phyloP scores from a whole-genome alignment of 64 coral and sea anemone species.

The Astreopora myriophthalma region DNA sequence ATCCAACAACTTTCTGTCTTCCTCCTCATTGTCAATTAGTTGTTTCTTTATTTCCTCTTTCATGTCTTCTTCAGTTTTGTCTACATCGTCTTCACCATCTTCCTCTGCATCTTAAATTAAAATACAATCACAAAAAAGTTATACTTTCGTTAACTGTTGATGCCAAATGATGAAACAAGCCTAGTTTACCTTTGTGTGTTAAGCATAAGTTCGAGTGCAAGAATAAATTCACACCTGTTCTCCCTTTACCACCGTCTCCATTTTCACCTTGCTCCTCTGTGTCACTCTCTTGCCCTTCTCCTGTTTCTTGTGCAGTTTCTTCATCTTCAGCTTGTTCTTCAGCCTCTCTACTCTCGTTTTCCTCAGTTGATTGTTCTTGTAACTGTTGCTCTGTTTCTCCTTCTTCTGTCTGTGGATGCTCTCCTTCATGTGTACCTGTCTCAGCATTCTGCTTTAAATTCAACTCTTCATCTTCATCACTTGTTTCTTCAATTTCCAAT shows the following conservation, averaged over 20 bases:
- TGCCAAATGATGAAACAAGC: no score
- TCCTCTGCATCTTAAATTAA: not conserved
- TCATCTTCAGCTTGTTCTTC: not conserved
- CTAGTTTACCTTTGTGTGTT: no score
- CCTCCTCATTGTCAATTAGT: constrained; percentile 33
- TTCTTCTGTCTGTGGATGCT: constrained; percentile 2
- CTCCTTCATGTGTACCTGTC: not conserved
- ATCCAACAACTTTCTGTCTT: constrained; percentile 66
- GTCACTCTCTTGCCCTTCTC: not conserved
- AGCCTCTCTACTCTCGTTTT: not conserved
- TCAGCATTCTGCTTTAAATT: not conserved
- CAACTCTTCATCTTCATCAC: constrained; percentile 45
- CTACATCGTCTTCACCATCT: not conserved
- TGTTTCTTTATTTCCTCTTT: constrained; percentile 43
- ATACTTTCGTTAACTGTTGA: no score
- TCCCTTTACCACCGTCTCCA: not conserved
- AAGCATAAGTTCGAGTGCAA: no score
- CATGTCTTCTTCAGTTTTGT: not conserved
- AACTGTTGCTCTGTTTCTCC: not conserved
- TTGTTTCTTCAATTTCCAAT: constrained; percentile 85
- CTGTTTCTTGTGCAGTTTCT: not conserved
- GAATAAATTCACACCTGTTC: not conserved
- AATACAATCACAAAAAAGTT: no score
- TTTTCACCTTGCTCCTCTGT: constrained; percentile 11
- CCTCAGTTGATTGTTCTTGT: not conserved